A percentile compares a stretch with the other conserved stretches of the same genome.
These are phyloP conservation scores for Hemiprocne comata DNA, from an alignment of 2,113 vertebrate genomes.

Conservation along the genomic window DNA sequence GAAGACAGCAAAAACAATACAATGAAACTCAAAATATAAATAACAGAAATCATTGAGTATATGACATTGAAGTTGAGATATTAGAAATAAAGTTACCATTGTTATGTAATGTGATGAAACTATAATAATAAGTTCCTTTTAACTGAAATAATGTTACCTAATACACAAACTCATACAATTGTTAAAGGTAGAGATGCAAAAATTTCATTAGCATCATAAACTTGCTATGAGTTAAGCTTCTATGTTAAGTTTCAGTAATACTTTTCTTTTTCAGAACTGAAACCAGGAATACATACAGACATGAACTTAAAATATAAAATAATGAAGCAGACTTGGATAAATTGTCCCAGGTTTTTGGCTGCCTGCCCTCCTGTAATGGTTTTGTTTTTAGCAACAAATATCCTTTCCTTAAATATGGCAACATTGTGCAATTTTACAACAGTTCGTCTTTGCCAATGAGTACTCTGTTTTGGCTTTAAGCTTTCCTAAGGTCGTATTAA, in stretches of 20 bases:
- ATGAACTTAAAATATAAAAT: not conserved
- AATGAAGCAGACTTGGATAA: not conserved
- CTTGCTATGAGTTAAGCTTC: not conserved
- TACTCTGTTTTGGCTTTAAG: not conserved
- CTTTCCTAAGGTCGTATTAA: not conserved
- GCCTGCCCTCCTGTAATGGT: not conserved
- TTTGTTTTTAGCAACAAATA: not conserved
- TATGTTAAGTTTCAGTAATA: not conserved
- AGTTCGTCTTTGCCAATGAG: not conserved
- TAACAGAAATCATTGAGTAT: not conserved
- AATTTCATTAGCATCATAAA: not conserved
- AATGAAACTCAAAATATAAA: not conserved
- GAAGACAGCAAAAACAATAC: not conserved
- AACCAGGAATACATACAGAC: not conserved
- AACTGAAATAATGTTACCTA: not conserved
- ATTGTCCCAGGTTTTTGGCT: not conserved
- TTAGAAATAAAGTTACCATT: not conserved
- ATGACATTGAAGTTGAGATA: not conserved
- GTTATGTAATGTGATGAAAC: not conserved
- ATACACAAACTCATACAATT: not conserved
- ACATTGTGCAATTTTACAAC: not conserved
- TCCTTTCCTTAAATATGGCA: not conserved
- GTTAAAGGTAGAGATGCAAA: not conserved
- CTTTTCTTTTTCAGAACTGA: not conserved
- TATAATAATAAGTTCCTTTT: not conserved